These are phyloP conservation scores for Butorides virescens DNA, from an alignment of 2,113 vertebrate species.

Conservation along the genomic window DNA sequence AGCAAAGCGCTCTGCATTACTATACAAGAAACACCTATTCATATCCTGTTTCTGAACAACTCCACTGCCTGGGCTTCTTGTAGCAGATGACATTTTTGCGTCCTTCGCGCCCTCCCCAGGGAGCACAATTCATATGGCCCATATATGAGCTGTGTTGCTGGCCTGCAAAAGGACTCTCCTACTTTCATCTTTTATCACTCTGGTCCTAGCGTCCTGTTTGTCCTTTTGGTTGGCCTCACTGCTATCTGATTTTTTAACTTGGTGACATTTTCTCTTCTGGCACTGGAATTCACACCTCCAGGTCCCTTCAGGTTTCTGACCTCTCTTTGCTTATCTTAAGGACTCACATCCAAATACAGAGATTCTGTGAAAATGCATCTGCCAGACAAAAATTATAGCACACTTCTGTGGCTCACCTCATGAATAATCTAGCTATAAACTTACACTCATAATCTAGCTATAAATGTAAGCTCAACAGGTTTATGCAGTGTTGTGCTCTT, in stretches of 20 bases:
- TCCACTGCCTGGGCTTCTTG: not conserved
- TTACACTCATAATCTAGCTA: not conserved
- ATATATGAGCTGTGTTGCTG: accelerated
- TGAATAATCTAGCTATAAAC: not conserved
- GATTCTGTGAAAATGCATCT: not conserved
- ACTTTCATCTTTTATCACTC: not conserved
- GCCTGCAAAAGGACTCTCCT: not conserved
- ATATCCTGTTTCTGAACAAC: not conserved
- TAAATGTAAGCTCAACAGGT: not conserved
- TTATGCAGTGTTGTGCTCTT: not conserved
- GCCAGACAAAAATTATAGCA: not conserved
- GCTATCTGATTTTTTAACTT: not conserved
- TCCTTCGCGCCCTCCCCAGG: not conserved
- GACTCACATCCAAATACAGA: not conserved
- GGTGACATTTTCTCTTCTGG: not conserved
- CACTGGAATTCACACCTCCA: not conserved
- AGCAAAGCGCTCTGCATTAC: not conserved
- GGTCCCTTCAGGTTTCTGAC: not conserved
- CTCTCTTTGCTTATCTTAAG: not conserved
- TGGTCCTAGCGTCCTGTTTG: not conserved
- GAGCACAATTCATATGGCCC: not conserved
- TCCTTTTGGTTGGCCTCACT: not conserved
- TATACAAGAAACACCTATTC: not conserved
- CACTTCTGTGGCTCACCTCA: not conserved
- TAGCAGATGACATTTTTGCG: not conserved